Percentiles rank a stretch among this genome's conserved stretches.
Conservation (phyloP, 2,113 vertebrate genomes). For the Burhinus bistriatus region DNA sequence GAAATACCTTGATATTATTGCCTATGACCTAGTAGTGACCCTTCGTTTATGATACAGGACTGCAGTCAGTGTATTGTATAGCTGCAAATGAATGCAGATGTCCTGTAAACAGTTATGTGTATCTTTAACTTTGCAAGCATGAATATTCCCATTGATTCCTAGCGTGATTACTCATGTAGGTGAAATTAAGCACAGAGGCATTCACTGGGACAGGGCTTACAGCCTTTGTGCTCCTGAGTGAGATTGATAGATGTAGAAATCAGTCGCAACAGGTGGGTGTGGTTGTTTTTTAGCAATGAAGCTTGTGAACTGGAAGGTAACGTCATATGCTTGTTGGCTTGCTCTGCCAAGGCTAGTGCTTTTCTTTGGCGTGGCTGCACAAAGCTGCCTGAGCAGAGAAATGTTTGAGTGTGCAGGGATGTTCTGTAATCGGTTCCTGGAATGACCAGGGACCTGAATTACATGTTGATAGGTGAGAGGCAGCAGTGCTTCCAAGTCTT, state of each 20-base stretch:
- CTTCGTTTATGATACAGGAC: background rate
- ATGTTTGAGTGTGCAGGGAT: background rate
- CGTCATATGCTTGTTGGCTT: background rate
- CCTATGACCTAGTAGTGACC: background rate
- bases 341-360: background rate
- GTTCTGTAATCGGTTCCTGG: background rate
- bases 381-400: background rate
- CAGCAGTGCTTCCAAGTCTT: background rate
- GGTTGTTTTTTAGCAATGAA: background rate
- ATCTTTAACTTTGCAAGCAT: background rate
- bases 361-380: background rate
- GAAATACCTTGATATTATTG: background rate
- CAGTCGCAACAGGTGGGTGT: background rate
- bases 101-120: background rate
- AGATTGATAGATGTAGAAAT: background rate
- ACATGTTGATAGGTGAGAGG: background rate
- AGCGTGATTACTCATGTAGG: background rate
- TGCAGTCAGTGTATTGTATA: background rate
- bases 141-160: background rate
- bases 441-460: background rate
- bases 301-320: background rate
- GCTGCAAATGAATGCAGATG: background rate
- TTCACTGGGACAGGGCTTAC: background rate
- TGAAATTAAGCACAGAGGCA: background rate
- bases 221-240: background rate